Percentiles rank a stretch among this genome's conserved stretches.
Evolutionary conservation across 2,113 vertebrate species (phyloP).

Genomic region (Egretta garzetta): DNA sequence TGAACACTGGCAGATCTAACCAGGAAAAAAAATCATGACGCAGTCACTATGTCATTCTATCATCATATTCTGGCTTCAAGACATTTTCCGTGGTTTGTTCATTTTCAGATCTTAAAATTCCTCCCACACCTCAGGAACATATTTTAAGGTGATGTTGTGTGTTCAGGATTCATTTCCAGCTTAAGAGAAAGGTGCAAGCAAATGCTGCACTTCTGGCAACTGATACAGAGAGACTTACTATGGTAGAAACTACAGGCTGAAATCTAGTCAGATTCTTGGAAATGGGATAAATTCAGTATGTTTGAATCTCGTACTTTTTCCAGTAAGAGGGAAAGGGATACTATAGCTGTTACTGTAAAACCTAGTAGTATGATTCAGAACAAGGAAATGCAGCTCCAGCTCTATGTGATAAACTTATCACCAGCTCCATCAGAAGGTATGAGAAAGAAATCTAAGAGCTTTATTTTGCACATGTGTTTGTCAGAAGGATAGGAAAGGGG

Average conservation of each 20-base stretch:
- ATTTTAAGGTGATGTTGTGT: conserved; percentile 38
- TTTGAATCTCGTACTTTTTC: neutral
- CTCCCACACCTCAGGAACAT: conserved; percentile 38
- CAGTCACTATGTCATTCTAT: conserved; percentile 40
- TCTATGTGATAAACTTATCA: neutral
- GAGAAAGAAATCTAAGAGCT: neutral
- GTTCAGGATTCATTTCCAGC: neutral
- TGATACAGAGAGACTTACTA: neutral
- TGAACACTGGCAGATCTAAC: neutral
- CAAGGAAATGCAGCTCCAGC: neutral
- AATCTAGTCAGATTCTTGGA: conserved; percentile 19
- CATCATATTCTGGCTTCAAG: conserved; percentile 16
- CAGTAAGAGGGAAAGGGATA: neutral
- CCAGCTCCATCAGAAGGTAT: neutral
- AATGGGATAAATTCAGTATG: conserved; percentile 1
- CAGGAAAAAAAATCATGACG: neutral
- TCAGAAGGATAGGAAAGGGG: neutral
- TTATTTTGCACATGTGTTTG: neutral
- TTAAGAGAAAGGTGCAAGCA: conserved; percentile 46
- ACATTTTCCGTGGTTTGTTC: neutral
- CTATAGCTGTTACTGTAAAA: neutral
- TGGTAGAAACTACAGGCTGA: neutral
- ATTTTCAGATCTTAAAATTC: conserved; percentile 53
- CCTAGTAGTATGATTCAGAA: neutral
- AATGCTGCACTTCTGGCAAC: conserved; percentile 40